These are phyloP conservation scores for Gerris lacustris DNA, from an alignment of 2,888 invertebrate species.

Conservation along the genomic window DNA sequence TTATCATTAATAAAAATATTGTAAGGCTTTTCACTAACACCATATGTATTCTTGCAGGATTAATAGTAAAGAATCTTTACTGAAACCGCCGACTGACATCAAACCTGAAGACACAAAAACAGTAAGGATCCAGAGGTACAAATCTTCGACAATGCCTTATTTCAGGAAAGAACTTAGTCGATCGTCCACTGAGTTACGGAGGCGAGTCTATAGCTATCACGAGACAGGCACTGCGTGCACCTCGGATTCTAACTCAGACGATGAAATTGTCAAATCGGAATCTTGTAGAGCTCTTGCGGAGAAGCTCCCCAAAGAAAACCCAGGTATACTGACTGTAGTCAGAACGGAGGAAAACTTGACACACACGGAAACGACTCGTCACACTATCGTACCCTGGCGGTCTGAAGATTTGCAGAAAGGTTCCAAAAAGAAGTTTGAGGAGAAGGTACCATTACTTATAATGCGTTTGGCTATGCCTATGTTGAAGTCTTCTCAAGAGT, in stretches of 20 bases:
- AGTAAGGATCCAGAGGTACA: background rate
- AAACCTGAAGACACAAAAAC: background rate
- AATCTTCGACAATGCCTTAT: slow-evolving; percentile 6
- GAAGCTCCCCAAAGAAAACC: background rate
- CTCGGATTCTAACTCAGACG: slow-evolving; percentile 25
- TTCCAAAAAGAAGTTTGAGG: background rate
- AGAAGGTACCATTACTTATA: slow-evolving; percentile 3
- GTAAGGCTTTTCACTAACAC: too few relatives aligned
- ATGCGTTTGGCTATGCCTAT: slow-evolving; percentile 32
- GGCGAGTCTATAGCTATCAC: slow-evolving; percentile 42
- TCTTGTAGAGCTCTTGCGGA: background rate
- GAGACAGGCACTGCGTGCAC: slow-evolving; percentile 35
- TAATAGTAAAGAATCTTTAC: background rate
- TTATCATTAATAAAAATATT: too few relatives aligned
- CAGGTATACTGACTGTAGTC: background rate
- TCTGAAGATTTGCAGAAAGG: slow-evolving; percentile 2
- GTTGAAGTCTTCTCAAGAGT: slow-evolving; percentile 44
- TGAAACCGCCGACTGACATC: background rate
- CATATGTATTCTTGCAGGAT: background rate
- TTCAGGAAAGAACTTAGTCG: slow-evolving; percentile 7
- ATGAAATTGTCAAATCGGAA: slow-evolving; percentile 20
- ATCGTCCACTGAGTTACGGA: slow-evolving; percentile 33
- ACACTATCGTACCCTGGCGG: background rate
- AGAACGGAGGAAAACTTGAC: background rate
- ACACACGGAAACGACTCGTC: background rate